These are phyloP conservation scores for Melinaea menophilus DNA, from an alignment of 2,888 invertebrate genomes.

Conservation along the genomic window DNA sequence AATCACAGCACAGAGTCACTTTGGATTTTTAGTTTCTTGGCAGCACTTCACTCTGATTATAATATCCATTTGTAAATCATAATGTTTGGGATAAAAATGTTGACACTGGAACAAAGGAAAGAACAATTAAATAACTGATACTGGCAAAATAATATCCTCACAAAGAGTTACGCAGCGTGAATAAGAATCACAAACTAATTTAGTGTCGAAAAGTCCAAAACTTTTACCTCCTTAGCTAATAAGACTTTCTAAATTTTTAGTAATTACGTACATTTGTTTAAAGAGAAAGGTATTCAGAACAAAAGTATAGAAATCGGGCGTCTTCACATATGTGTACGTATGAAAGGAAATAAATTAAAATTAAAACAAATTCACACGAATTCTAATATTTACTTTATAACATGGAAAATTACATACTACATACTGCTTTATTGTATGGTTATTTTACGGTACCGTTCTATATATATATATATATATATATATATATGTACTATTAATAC, in stretches of 20 bases:
- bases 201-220: constrained; percentile 26
- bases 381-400: too few species aligned
- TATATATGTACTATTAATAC: too few species aligned
- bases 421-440: too few species aligned
- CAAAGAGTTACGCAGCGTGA: too few species aligned
- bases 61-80: constrained; percentile 79
- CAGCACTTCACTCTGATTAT: constrained; percentile 78
- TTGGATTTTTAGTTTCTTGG: constrained; percentile 78
- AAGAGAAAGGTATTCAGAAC: constrained; percentile 58
- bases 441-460: too few species aligned
- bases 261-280: constrained; percentile 47
- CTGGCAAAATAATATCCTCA: too few species aligned
- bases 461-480: too few species aligned
- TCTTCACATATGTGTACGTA: constrained; percentile 1
- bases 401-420: too few species aligned
- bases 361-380: background rate
- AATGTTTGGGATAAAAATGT: constrained; percentile 78
- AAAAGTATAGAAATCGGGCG: constrained; percentile 36
- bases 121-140: background rate
- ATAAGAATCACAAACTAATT: background rate
- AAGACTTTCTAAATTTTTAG: constrained; percentile 50
- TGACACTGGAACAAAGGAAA: constrained; percentile 74
- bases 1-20: constrained; percentile 76
- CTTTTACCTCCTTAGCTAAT: constrained; percentile 26
- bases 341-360: background rate